phyloP scores from a whole-genome alignment of 2,113 vertebrate genomes.

The Leptodactylus fuscus region DNA sequence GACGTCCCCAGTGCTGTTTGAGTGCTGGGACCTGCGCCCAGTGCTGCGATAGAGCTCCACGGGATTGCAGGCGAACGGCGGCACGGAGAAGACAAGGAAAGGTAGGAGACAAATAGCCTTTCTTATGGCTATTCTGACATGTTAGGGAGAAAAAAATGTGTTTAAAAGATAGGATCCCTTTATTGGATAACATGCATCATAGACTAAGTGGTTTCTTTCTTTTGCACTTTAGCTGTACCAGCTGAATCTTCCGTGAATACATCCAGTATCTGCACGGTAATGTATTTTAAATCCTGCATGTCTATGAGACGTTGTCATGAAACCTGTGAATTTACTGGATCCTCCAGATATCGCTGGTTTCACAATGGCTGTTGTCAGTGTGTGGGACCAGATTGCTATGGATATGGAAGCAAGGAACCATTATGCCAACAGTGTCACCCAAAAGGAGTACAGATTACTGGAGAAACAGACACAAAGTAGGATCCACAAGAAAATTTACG shows the following conservation, averaged over 20 bases:
- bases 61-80: too few species aligned
- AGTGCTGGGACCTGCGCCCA: too few species aligned
- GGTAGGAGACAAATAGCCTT: too few species aligned
- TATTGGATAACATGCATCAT: too few species aligned
- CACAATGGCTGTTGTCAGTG: conserved; percentile 62
- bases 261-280: conserved; percentile 50
- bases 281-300: conserved; percentile 60
- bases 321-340: conserved; percentile 59
- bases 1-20: too few species aligned
- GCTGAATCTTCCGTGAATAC: neutral
- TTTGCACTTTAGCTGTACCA: neutral
- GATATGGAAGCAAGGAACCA: conserved; percentile 53
- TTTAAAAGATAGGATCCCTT: too few species aligned
- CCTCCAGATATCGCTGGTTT: conserved; percentile 60
- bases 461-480: conserved; percentile 2
- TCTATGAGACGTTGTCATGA: conserved; percentile 55
- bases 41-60: too few species aligned
- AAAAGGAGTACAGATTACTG: conserved; percentile 2
- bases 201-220: neutral
- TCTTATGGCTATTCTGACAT: too few species aligned
- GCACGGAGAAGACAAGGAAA: too few species aligned
- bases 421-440: conserved; percentile 47
- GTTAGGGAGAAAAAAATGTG: too few species aligned
- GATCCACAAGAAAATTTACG: neutral
- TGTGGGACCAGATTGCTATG: conserved; percentile 60